A percentile compares a stretch with the other conserved stretches of the same genome.
phyloP scores from a whole-genome alignment of 2,113 vertebrate genomes.

The Cyphomyrus plagiostoma region DNA sequence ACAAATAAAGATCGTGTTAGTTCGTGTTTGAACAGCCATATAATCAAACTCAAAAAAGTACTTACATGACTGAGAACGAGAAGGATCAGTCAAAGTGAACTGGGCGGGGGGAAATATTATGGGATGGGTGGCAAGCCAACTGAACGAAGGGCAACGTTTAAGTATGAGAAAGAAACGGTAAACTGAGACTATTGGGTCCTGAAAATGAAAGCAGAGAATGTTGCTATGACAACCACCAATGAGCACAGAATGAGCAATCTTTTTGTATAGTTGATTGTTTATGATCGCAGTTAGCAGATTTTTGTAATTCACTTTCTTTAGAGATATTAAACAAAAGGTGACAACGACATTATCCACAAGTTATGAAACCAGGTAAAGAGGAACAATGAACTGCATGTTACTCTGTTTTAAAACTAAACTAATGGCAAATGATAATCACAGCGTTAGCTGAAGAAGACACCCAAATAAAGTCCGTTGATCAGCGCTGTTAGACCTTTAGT shows the following conservation, averaged over 20 bases:
- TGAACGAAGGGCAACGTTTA: conserved; percentile 17
- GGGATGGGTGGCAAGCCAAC: conserved; percentile 21
- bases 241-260: neutral
- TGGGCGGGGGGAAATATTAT: neutral
- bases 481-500: neutral
- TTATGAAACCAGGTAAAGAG: neutral
- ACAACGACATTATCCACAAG: neutral
- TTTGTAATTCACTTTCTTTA: neutral
- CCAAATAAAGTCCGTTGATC: neutral
- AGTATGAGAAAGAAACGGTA: neutral
- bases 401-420: neutral
- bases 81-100: conserved; percentile 51
- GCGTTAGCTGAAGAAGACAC: neutral
- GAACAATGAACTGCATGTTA: neutral
- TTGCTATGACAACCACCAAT: conserved; percentile 1
- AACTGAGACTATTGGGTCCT: neutral
- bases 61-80: conserved; percentile 52
- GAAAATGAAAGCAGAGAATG: conserved; percentile 7
- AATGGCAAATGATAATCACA: neutral
- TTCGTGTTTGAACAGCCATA: neutral
- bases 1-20: neutral
- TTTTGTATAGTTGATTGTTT: neutral
- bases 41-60: conserved; percentile 33
- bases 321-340: neutral
- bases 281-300: neutral